These are phyloP conservation scores for Bergia puertoricense DNA, from an alignment of 92 coral and sea anemone genomes.

Conservation along the genomic window DNA sequence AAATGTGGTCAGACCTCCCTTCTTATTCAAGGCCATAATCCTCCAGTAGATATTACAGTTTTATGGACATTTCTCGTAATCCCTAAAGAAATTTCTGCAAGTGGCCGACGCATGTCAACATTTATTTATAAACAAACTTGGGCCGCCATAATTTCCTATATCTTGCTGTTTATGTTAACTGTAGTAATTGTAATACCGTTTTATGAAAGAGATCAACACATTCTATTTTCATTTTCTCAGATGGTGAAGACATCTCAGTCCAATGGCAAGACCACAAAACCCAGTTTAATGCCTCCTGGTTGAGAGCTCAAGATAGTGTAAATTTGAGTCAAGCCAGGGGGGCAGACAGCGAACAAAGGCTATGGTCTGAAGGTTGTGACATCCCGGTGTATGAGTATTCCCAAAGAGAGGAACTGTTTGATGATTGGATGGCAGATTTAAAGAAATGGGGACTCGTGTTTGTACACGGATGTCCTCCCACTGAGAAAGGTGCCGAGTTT, in stretches of 20 bases:
- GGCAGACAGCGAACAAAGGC: conserved; percentile 9
- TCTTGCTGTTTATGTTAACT: too few species aligned
- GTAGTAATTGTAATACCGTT: too few species aligned
- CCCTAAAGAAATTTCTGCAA: too few species aligned
- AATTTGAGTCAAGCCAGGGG: conserved; percentile 29
- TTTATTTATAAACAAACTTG: too few species aligned
- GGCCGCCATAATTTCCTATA: too few species aligned
- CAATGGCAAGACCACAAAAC: conserved; percentile 40
- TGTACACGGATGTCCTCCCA: conserved; percentile 40
- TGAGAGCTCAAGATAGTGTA: conserved; percentile 38
- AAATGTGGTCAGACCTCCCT: too few species aligned
- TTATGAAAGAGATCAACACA: too few species aligned
- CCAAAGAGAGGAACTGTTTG: conserved; percentile 34
- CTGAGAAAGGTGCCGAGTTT: conserved; percentile 23
- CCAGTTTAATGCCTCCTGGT: conserved; percentile 40
- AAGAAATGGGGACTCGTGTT: conserved; percentile 41
- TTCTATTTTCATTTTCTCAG: neutral
- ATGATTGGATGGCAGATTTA: conserved; percentile 39
- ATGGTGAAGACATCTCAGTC: conserved; percentile 16
- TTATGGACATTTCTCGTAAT: too few species aligned
- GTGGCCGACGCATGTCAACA: too few species aligned
- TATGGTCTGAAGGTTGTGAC: conserved; percentile 24
- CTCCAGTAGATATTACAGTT: too few species aligned
- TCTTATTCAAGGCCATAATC: too few species aligned
- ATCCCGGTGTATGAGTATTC: conserved; percentile 32